Evolutionary conservation across 2,888 invertebrate genomes (phyloP).

Genomic region (Sphinx pinastri): DNA sequence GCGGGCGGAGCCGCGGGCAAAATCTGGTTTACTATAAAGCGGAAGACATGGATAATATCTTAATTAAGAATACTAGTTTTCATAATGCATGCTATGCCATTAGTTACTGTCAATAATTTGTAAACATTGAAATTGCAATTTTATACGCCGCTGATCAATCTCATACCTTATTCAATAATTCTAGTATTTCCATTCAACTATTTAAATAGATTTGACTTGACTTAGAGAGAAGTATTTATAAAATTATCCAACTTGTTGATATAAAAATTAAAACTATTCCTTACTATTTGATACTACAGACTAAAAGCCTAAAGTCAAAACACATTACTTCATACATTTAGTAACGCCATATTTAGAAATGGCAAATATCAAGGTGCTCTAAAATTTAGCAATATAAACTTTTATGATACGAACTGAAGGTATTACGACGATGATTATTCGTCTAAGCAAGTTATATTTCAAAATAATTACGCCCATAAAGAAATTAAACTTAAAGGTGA

Average conservation of each 20-base stretch:
- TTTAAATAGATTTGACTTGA: not conserved
- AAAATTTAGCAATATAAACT: constrained; percentile 10
- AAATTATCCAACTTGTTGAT: not conserved
- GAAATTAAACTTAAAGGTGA: not conserved
- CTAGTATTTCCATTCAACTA: not conserved
- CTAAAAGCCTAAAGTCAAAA: not conserved
- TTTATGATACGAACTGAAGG: constrained; percentile 8
- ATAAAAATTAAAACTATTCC: not conserved
- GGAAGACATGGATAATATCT: not conserved
- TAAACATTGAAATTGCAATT: constrained; percentile 1
- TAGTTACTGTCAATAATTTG: constrained; percentile 8
- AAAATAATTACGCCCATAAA: constrained; percentile 10
- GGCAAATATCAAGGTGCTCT: constrained; percentile 17
- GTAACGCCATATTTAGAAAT: not conserved
- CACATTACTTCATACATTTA: not conserved
- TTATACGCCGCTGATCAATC: not conserved
- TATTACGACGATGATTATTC: constrained; percentile 5
- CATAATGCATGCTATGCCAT: not conserved
- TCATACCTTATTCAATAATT: not conserved
- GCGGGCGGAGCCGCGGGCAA: too few species aligned
- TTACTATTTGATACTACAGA: not conserved
- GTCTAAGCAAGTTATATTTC: not conserved
- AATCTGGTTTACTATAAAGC: not conserved
- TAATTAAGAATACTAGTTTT: not conserved
- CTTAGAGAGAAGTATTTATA: not conserved